Conservation (phyloP, 2,888 invertebrate species). For the Tetranychus piercei region DNA sequence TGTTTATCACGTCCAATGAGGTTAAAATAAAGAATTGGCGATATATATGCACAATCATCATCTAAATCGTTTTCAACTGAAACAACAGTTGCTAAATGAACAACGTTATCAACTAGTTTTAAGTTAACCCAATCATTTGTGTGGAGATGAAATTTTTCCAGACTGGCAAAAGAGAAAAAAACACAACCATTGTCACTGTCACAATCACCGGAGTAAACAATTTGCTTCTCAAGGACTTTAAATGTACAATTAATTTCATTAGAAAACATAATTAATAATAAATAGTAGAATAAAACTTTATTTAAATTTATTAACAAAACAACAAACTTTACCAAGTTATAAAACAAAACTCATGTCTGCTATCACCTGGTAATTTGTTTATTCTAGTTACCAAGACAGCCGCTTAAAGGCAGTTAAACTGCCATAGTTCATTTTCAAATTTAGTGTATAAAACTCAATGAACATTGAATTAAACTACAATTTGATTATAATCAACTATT, state of each 20-base stretch:
- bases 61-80: background rate
- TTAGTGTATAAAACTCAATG: too few relatives aligned
- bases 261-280: background rate
- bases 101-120: background rate
- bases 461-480: too few relatives aligned
- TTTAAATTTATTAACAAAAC: too few relatives aligned
- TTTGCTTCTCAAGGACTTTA: background rate
- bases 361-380: too few relatives aligned
- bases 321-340: too few relatives aligned
- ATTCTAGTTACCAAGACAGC: too few relatives aligned
- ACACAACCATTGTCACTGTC: background rate
- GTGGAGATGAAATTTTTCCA: background rate
- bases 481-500: too few relatives aligned
- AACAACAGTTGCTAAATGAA: background rate
- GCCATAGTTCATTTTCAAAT: too few relatives aligned
- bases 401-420: too few relatives aligned
- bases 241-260: background rate
- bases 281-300: background rate
- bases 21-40: slow-evolving; percentile 28
- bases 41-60: slow-evolving; percentile 24
- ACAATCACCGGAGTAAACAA: background rate
- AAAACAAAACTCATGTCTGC: too few relatives aligned
- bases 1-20: slow-evolving; percentile 10
- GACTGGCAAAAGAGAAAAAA: background rate
- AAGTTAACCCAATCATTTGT: slow-evolving; percentile 2